A percentile compares a stretch with the other conserved stretches of the same genome.
phyloP scores from a whole-genome alignment of 2,888 invertebrate genomes.

The Charanyca ferruginea region DNA sequence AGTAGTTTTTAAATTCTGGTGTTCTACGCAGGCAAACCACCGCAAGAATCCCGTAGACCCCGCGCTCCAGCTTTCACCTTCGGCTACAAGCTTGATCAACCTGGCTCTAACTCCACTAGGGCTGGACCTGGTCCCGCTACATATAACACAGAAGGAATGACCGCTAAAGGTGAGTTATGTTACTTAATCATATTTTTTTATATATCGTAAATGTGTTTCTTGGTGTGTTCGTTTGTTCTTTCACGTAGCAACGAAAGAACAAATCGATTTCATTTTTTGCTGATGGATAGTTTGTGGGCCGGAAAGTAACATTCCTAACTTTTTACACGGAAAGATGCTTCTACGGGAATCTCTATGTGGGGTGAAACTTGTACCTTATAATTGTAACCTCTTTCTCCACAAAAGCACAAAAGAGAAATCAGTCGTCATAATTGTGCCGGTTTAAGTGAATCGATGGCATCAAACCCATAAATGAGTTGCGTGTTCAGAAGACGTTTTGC shows the following conservation, averaged over 20 bases:
- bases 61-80: conserved; percentile 96
- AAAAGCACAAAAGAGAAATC: conserved; percentile 46
- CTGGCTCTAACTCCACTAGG: conserved; percentile 86
- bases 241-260: background rate
- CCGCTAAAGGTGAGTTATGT: conserved; percentile 93
- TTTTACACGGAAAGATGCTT: background rate
- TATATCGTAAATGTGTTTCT: background rate
- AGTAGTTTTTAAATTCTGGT: background rate
- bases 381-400: conserved; percentile 17
- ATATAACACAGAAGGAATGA: conserved; percentile 96
- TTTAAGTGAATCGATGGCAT: conserved; percentile 46
- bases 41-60: conserved; percentile 94
- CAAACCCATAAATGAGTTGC: conserved; percentile 60
- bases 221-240: background rate
- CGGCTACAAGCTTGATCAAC: conserved; percentile 92
- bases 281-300: too few species aligned
- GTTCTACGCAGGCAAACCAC: conserved; percentile 92
- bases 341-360: background rate
- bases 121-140: conserved; percentile 97
- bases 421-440: conserved; percentile 38
- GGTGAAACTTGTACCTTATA: background rate
- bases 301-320: background rate
- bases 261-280: background rate
- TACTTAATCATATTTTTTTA: background rate
- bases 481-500: conserved; percentile 69